Evolutionary conservation across 2,797 vertebrate species (phyloP).

Genomic region (Aeoliscus strigatus): DNA sequence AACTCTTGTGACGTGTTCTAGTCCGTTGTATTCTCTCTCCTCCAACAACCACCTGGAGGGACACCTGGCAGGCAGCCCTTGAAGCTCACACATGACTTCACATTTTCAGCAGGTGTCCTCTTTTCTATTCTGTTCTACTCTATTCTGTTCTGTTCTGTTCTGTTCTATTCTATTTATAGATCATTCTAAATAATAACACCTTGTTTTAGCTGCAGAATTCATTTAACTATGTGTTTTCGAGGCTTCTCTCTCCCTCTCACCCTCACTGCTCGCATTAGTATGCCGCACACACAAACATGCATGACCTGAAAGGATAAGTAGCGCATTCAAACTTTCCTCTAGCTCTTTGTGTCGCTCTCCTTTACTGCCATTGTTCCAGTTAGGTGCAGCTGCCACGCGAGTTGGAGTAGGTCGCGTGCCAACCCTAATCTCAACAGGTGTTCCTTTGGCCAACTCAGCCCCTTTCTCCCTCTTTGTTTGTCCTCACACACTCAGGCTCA

Average conservation of each 20-base stretch:
- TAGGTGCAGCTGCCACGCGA: conserved; percentile 70
- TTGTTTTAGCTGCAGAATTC: no score
- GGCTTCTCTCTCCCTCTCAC: conserved; percentile 10
- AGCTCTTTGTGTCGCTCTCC: conserved; percentile 54
- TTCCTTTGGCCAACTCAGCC: conserved; percentile 62
- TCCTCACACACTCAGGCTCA: conserved; percentile 21
- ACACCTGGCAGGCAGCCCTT: no score
- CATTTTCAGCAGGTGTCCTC: conserved; percentile 45
- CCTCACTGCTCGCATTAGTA: conserved; percentile 45
- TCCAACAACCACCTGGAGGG: no score
- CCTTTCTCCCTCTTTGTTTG: conserved; percentile 39
- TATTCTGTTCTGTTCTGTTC: conserved; percentile 25
- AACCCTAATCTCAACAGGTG: conserved; percentile 76
- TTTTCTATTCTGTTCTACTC: conserved; percentile 26
- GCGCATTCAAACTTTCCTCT: conserved; percentile 69
- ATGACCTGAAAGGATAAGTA: conserved; percentile 67
- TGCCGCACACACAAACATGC: conserved; percentile 31
- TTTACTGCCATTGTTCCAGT: conserved; percentile 68
- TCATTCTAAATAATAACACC: no score
- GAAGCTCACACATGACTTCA: no score
- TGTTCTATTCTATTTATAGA: conserved; percentile 26
- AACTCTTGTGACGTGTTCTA: no score
- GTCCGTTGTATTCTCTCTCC: no score
- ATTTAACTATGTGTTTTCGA: no score
- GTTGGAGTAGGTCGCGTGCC: conserved; percentile 72